These are phyloP conservation scores for Caenorhabditis doughertyi DNA, from an alignment of 2,888 invertebrate genomes.

Conservation along the genomic window DNA sequence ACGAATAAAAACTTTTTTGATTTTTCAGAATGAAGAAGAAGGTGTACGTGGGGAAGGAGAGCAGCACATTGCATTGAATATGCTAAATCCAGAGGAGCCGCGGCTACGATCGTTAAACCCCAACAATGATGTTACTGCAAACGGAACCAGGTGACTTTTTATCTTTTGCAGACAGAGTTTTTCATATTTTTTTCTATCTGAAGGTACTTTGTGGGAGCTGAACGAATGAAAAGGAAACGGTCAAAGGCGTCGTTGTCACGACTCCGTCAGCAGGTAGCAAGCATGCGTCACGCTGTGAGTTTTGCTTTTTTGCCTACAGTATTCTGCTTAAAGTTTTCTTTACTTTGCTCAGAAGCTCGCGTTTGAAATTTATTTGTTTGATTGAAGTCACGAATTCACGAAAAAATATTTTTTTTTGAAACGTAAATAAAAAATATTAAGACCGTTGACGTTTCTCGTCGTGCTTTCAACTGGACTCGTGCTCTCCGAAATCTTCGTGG, in stretches of 20 bases:
- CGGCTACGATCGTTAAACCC: slow-evolving; percentile 69
- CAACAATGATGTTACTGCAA: slow-evolving; percentile 67
- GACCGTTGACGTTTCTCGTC: slow-evolving; percentile 75
- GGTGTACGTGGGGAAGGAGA: slow-evolving; percentile 54
- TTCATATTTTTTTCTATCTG: background rate
- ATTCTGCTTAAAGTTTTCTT: background rate
- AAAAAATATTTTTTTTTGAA: background rate
- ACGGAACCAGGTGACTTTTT: slow-evolving; percentile 68
- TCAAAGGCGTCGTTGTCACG: slow-evolving; percentile 70
- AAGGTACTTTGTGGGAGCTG: slow-evolving; percentile 68
- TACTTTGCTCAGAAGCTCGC: slow-evolving; percentile 34
- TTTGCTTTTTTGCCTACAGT: slow-evolving; percentile 42
- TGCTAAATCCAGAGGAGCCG: slow-evolving; percentile 73
- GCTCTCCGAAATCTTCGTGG: slow-evolving; percentile 79
- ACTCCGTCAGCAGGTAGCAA: slow-evolving; percentile 73
- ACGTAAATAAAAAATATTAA: slow-evolving; percentile 19
- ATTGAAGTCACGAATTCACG: background rate
- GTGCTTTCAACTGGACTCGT: slow-evolving; percentile 78
- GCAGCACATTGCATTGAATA: slow-evolving; percentile 74
- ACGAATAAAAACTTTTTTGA: background rate
- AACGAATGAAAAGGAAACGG: slow-evolving; percentile 72
- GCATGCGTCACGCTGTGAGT: slow-evolving; percentile 74
- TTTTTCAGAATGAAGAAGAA: slow-evolving; percentile 64
- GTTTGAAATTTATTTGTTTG: slow-evolving; percentile 18
- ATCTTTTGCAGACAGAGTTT: background rate